Base-by-base conservation (phyloP, 2,888 invertebrate species). In the Eumerus sabulonum region DNA sequence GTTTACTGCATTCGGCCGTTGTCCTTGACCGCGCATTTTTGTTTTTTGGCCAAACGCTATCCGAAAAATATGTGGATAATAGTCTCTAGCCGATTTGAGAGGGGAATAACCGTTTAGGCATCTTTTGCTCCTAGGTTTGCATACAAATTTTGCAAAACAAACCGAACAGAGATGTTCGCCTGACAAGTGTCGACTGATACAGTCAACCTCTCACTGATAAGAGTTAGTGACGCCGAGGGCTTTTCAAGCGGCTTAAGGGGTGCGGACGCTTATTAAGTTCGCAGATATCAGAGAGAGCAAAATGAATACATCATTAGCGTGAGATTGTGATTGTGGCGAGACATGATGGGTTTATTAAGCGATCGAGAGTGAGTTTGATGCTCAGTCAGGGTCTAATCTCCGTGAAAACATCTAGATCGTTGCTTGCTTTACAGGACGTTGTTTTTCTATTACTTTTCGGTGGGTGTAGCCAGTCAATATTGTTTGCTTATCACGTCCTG, bases 311-410 rank as follows among this genome's bases (percentile, higher is more conserved):
- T 27, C 17, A n/a, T 59, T 42, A 51, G 12, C 35, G 42, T 36
- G 16, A 44, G 17, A 35, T 48, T n/a, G 18, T 17, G 40, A 42
- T 17, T 14, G 27, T 44, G 35, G 19, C 17, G 11, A 27, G 11
- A 14, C 27, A 27, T 38, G 36, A 16, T 56, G 44, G 64, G 64
- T 42, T 35, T 35, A 54, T 76, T 40, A 36, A 71, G 48, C 53
- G 54, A 59, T 13, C 47, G n/a, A 42, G 47, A 42, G 18, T 56
- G 36, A 40, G 56, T 59, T 45, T 70, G 45, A n/a, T 60, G 48
- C 17, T 82, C 79, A 82, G 82, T 82, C 70, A 68, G 60, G 68
- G 66, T 70, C 50, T 63, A 70, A 68, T 38, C 68, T 62, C 72
- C 50, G 76, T 59, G 60, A 82, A 82, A 73, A 66, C 54, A 44